Base-by-base conservation (phyloP, 2,888 invertebrate genomes). In the Pristionchus maxplancki region DNA sequence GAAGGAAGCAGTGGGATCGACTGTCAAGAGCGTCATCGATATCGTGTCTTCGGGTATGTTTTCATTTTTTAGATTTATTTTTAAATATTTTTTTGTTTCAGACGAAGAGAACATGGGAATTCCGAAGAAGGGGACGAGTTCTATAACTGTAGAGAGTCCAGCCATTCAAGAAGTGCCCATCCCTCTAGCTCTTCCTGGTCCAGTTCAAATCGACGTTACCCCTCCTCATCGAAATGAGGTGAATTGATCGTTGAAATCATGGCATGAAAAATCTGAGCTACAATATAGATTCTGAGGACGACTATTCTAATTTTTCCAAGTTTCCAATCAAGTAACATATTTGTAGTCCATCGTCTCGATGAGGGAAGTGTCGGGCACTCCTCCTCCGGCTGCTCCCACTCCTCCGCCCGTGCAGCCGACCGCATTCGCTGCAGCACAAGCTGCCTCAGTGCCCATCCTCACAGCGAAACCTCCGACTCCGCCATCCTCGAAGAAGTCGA, bases 21-120 rank as follows among this genome's bases (percentile, higher is more conserved):
- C 86, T 13, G 28, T 62, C 62, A 74, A 44, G 74, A 62, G 28
- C 11, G 37, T 40, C 31, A 48, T 86, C 31, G 86, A 86, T n/a
- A 48, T 86, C 34, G 67, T 86, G 24, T 86, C 86, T 40, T 86
- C 86, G 8, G 86, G 86, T 86, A 86, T 15, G 67, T 31, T 4
- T 5, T 5, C n/a, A 62, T 62, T 62, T 62, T 31, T 6, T 31
- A 74, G 37, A 74, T 74, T 74, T 2, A 37, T 3, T 20, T 15
- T 20, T 62, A 64, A n/a, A 64, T 28, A 24, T n/a, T 28, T 5
- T 0, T 24, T n/a, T 86, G 4, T 44, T 67, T 67, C 48, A 86
- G 86, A 86, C 20, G 86, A 86, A 48, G 86, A 86, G 48, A 86
- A 86, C 86, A 86, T 86, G 86, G 86, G 86, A 0, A 28, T 86